A percentile compares a stretch with the other conserved stretches of the same genome.
These are phyloP conservation scores for Camptogramma bilineatum DNA, from an alignment of 2,888 invertebrate genomes.

Conservation along the genomic window DNA sequence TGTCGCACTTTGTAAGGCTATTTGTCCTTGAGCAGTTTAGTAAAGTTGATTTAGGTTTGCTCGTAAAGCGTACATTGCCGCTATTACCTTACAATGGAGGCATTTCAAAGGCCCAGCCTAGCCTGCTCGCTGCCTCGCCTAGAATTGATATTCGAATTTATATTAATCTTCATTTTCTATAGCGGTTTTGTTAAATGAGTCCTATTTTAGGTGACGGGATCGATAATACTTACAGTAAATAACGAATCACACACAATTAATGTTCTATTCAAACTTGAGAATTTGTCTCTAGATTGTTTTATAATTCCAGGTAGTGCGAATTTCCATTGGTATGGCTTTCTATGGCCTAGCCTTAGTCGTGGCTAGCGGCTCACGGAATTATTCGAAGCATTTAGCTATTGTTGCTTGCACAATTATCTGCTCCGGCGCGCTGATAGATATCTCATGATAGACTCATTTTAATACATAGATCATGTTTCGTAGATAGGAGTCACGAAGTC, in stretches of 20 bases:
- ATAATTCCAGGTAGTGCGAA: slow-evolving; percentile 12
- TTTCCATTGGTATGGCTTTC: slow-evolving; percentile 23
- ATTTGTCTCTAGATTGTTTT: background rate
- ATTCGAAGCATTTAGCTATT: slow-evolving; percentile 53
- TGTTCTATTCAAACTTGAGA: background rate
- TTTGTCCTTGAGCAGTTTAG: slow-evolving; percentile 40
- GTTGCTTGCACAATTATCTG: slow-evolving; percentile 46
- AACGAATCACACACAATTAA: too few relatives aligned
- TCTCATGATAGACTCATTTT: slow-evolving; percentile 33
- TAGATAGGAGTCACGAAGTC: slow-evolving; percentile 35
- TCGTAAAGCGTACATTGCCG: slow-evolving; percentile 30
- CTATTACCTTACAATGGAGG: slow-evolving; percentile 33
- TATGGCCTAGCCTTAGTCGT: slow-evolving; percentile 38
- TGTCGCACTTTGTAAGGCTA: slow-evolving; percentile 35
- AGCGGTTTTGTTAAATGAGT: background rate
- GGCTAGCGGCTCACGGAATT: slow-evolving; percentile 53
- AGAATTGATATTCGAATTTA: slow-evolving; percentile 9
- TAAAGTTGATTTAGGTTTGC: slow-evolving; percentile 33
- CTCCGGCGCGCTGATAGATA: slow-evolving; percentile 45
- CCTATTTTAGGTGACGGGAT: background rate
- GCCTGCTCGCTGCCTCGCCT: slow-evolving; percentile 13
- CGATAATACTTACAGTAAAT: background rate
- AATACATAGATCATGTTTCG: slow-evolving; percentile 32
- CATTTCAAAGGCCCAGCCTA: slow-evolving; percentile 31
- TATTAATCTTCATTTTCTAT: slow-evolving; percentile 4